Percentiles rank a stretch among this genome's conserved stretches.
These are phyloP conservation scores for Hydrotaea diabolus DNA, from an alignment of 2,888 invertebrate genomes.

Conservation along the genomic window DNA sequence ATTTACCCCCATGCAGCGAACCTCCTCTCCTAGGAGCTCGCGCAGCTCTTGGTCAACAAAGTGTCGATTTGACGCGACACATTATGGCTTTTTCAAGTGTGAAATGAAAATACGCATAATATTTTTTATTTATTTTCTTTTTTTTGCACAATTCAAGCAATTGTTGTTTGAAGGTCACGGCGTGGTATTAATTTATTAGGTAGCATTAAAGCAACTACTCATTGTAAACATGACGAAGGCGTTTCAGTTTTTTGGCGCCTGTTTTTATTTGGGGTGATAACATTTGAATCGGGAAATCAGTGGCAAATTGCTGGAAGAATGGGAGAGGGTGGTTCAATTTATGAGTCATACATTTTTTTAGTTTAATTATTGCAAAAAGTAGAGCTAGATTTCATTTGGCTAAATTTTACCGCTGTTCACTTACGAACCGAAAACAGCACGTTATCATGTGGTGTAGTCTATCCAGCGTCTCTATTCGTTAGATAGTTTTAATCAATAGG, in stretches of 20 bases:
- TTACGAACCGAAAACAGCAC: too few species aligned
- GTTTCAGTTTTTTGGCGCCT: background rate
- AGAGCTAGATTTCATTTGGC: too few species aligned
- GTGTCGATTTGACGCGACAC: background rate
- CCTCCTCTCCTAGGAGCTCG: background rate
- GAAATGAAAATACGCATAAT: background rate
- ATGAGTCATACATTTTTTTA: too few species aligned
- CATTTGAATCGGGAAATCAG: background rate
- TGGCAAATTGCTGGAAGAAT: too few species aligned
- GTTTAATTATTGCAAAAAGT: too few species aligned
- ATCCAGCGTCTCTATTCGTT: too few species aligned
- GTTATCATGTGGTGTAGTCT: too few species aligned
- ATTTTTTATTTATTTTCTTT: background rate
- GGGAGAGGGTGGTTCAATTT: too few species aligned
- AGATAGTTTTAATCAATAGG: too few species aligned
- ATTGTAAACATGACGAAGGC: background rate
- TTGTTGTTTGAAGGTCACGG: conserved; percentile 1
- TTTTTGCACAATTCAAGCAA: conserved; percentile 1
- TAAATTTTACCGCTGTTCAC: too few species aligned
- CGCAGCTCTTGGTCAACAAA: background rate
- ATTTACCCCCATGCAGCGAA: background rate
- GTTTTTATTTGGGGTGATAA: background rate
- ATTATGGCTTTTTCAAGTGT: background rate
- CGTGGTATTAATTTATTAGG: conserved; percentile 2
- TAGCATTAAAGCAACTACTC: background rate